Evolutionary conservation across 2,113 vertebrate species (phyloP), one percentile per base, ranked within the genome.

Genomic region (Mystacornis crossleyi): DNA sequence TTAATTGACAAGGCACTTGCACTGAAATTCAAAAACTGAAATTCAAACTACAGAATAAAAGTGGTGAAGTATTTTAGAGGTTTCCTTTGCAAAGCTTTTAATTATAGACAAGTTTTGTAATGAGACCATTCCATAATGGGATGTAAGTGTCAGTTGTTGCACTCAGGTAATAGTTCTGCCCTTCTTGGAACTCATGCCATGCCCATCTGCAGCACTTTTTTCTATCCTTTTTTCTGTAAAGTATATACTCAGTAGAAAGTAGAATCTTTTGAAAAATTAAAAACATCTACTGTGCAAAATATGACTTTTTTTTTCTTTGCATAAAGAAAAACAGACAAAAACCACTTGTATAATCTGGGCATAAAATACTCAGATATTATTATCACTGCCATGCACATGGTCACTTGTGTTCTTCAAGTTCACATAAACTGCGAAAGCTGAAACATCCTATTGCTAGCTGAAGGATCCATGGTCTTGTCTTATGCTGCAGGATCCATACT

Each of bases 401-500:
- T 20, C 31, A 61, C 24, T 81, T 36, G 1, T 13, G 13, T 26
- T 70, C 64, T 83, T 80, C 77, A 80, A 62, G 14, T 17, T 42
- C 58, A 19, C 17, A 54, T 34, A 55, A 93, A 53, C 14, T 33
- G 26, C 11, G 23, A 18, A 90, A 75, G 11, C 3, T 62, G 20
- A 77, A 86, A 47, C 10, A 34, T 9, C 8, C 31, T 51, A 3
- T 47, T 43, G 9, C 12, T 15, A 19, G 16, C 34, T 29, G 53
- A 69, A 71, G 15, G 57, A 34, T 69, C 24, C 19, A 24, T 15
- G 17, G 2, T 45, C 20, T 62, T 61, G 8, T 47, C 36, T 48
- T 50, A 24, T 0, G 0, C 33, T 26, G n/a, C 31, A 67, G 14
- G 34, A 38, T 72, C 24, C 10, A 7, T 25, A 24, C 0, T 29